phyloP scores from a whole-genome alignment of 2,888 invertebrate species.

The Microdon myrmicae region DNA sequence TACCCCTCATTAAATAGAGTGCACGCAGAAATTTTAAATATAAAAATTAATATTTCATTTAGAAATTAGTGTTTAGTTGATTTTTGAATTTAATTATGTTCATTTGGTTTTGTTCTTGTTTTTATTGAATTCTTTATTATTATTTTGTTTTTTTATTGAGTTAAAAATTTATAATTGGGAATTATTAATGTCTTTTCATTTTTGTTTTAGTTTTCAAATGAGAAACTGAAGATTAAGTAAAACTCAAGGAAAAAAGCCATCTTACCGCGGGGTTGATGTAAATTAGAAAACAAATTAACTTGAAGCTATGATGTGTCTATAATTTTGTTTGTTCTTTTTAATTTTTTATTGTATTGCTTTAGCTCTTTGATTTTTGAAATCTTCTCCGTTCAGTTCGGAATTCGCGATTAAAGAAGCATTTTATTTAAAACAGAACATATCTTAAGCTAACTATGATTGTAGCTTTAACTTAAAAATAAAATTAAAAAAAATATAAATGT shows the following conservation, averaged over 20 bases:
- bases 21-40: constrained; percentile 65
- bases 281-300: constrained; percentile 53
- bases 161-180: constrained; percentile 30
- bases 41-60: constrained; percentile 62
- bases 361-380: constrained; percentile 14
- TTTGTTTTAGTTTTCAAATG: constrained; percentile 26
- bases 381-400: constrained; percentile 22
- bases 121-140: too few relatives aligned
- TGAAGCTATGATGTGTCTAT: constrained; percentile 54
- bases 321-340: constrained; percentile 34
- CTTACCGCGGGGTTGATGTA: constrained; percentile 17
- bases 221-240: constrained; percentile 19
- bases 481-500: too few relatives aligned
- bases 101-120: too few relatives aligned
- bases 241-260: constrained; percentile 38
- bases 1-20: constrained; percentile 67
- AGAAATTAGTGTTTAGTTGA: constrained; percentile 63
- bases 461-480: constrained; percentile 13
- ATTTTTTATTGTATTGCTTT: constrained; percentile 20
- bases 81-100: too few relatives aligned
- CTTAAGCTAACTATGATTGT: constrained; percentile 33
- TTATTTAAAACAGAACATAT: constrained; percentile 21
- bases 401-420: constrained; percentile 41
- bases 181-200: constrained; percentile 32
- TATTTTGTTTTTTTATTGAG: constrained; percentile 38